A percentile compares a stretch with the other conserved stretches of the same genome.
These are phyloP conservation scores for Neoaliturus tenellus DNA, from an alignment of 2,888 invertebrate genomes.

Conservation along the genomic window DNA sequence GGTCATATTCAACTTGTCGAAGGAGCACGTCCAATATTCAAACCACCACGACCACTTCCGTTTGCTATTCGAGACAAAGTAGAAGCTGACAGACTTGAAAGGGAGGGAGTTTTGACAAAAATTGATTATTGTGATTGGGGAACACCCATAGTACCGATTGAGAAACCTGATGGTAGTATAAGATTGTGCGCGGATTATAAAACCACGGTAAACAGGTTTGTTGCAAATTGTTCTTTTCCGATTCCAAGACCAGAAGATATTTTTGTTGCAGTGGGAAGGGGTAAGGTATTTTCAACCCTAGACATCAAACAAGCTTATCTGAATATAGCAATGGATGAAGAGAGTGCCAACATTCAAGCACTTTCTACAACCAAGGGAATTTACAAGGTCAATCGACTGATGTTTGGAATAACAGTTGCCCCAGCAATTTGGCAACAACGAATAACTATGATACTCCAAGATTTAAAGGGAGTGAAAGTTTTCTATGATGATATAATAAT, in stretches of 20 bases:
- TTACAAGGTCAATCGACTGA: slow-evolving; percentile 65
- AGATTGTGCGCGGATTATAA: not conserved
- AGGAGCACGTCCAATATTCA: too few relatives aligned
- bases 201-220: not conserved
- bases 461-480: not conserved
- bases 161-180: not conserved
- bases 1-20: too few relatives aligned
- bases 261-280: too few relatives aligned
- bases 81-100: too few relatives aligned
- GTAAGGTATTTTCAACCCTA: slow-evolving; percentile 47
- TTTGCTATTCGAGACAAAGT: too few relatives aligned
- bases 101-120: not conserved
- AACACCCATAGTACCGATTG: not conserved
- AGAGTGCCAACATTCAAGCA: slow-evolving; percentile 51
- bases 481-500: slow-evolving; percentile 46
- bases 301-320: slow-evolving; percentile 54
- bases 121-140: not conserved
- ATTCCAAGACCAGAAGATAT: too few relatives aligned
- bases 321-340: not conserved
- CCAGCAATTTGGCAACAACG: slow-evolving; percentile 63
- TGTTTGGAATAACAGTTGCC: slow-evolving; percentile 68
- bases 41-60: too few relatives aligned
- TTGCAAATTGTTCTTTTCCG: not conserved
- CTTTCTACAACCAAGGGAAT: slow-evolving; percentile 65
- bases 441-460: slow-evolving; percentile 64